A percentile compares a stretch with the other conserved stretches of the same genome.
Evolutionary conservation across 2,797 vertebrate species (phyloP).

Genomic region (Mallotus villosus): DNA sequence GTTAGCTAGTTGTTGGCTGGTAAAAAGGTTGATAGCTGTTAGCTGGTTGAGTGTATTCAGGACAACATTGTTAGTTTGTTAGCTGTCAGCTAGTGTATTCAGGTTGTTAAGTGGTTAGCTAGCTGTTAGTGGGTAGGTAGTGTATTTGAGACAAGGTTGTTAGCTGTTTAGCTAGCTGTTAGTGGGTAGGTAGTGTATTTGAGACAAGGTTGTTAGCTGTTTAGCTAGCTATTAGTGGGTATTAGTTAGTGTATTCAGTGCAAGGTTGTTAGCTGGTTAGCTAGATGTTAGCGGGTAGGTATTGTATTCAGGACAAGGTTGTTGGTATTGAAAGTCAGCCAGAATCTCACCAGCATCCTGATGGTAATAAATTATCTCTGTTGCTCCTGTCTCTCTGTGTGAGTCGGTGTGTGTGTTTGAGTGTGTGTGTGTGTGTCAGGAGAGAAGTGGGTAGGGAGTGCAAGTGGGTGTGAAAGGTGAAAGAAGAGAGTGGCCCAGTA

Average conservation of each 20-base stretch:
- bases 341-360: constrained; percentile 38
- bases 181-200: constrained; percentile 3
- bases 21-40: no score
- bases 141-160: no score
- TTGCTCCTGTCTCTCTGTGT: constrained; percentile 38
- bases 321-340: constrained; percentile 52
- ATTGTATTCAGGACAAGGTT: constrained; percentile 24
- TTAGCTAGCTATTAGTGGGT: no score
- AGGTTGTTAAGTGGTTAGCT: no score
- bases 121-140: neutral
- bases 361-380: constrained; percentile 51
- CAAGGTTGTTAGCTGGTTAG: constrained; percentile 19
- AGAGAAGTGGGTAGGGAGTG: neutral
- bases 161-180: no score
- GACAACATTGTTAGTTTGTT: no score
- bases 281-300: no score
- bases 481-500: neutral
- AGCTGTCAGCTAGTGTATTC: neutral
- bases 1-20: no score
- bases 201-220: no score
- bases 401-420: neutral
- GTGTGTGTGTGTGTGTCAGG: neutral
- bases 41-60: no score
- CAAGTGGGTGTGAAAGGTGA: neutral
- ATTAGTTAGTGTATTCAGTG: no score